Base-by-base conservation (phyloP, 1,140 invertebrate genomes). In the Mercenaria mercenaria region DNA sequence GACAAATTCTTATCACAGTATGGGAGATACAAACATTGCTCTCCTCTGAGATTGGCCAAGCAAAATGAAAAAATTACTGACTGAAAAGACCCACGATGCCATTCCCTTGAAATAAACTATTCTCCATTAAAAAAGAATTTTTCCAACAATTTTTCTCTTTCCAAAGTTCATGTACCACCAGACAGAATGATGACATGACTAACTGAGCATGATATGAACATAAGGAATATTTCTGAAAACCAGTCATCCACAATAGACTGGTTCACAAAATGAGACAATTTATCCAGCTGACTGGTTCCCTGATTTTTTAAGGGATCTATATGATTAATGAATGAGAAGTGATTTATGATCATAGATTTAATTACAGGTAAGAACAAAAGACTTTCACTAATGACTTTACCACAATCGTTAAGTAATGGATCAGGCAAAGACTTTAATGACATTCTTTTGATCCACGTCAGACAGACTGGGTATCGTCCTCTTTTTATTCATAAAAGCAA, bases 241-340 rank as follows among this genome's bases (percentile, higher is more conserved):
- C 43, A 47, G 15, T 47, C 43, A 47, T 15, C 43, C 43, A 47
- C 6, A 6, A 47, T 20, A 47, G 61, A 80, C 61, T 88, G 56
- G 59, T 81, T 67, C 47, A 15, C 43, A 47, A 39, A 64, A 80
- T 67, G 74, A 32, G 61, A 77, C 56, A 64, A 41, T 79, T 88
- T 88, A 81, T 88, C 77, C 43, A 59, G 52, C 37, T 81, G 74
- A 81, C 61, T 88, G 86, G 76, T 84, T 84, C 82, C 61, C n/a
- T 41, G 52, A 18, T 59, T 39, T 41, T 82, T 41, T 2, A 11
- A 18, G 59, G 26, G 52, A 77, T 41, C 69, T 10, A 13, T n/a
- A 3, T 64, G 67, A 87, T 67, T 61, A 87, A 39, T 61, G 74
- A 69, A 87, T 20, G 50, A 56, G 64, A 18, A 32, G 41, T 72